phyloP scores from a whole-genome alignment of 2,888 invertebrate species.

The Boloria euphrosyne region DNA sequence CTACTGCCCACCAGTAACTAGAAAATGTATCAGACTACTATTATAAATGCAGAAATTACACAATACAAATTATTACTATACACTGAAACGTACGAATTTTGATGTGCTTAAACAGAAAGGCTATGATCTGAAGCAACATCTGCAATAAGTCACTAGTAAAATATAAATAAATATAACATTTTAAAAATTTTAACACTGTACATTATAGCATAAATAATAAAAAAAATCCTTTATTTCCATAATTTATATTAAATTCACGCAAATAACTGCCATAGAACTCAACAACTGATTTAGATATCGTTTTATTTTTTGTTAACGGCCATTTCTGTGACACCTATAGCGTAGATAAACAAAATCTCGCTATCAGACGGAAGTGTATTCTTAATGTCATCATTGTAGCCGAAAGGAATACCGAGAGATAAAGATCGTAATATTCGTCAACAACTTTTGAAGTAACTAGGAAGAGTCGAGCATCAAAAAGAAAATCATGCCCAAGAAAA shows the following conservation, averaged over 20 bases:
- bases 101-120: no score
- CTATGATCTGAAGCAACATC: no score
- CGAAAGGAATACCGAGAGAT: slow-evolving; percentile 13
- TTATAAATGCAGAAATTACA: no score
- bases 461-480: slow-evolving; percentile 25
- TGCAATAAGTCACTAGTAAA: not conserved
- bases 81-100: not conserved
- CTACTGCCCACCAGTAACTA: slow-evolving; percentile 89
- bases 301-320: slow-evolving; percentile 14
- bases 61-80: not conserved
- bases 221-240: not conserved
- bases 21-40: slow-evolving; percentile 41
- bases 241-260: not conserved
- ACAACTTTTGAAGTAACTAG: slow-evolving; percentile 37
- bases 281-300: slow-evolving; percentile 7
- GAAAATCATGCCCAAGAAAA: slow-evolving; percentile 30
- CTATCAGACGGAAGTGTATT: slow-evolving; percentile 17
- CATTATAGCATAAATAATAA: not conserved
- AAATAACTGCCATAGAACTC: not conserved
- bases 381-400: slow-evolving; percentile 34
- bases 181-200: not conserved
- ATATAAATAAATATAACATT: not conserved
- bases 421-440: slow-evolving; percentile 33
- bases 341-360: slow-evolving; percentile 17
- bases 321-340: slow-evolving; percentile 8